These are phyloP conservation scores for Elephantulus edwardii DNA, from an alignment of 2,113 vertebrate genomes.

Conservation along the genomic window DNA sequence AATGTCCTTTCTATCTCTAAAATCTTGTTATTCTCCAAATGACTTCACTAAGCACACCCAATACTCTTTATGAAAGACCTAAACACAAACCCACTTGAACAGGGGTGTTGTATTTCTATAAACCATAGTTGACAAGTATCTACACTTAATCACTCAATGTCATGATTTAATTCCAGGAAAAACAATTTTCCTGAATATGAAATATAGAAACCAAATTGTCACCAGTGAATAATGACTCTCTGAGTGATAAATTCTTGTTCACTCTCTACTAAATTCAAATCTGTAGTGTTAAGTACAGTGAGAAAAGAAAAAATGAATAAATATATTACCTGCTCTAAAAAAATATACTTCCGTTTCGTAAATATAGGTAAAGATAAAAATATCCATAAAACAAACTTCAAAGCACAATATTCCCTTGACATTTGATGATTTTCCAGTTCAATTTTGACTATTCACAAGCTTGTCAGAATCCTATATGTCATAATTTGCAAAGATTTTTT, in stretches of 20 bases:
- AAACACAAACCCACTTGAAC: constrained; percentile 18
- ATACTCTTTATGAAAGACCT: not conserved
- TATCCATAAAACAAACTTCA: constrained; percentile 8
- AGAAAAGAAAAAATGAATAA: constrained; percentile 34
- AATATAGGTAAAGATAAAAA: constrained; percentile 51
- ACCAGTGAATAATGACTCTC: constrained; percentile 10
- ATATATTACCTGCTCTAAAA: constrained; percentile 26
- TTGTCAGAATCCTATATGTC: constrained; percentile 51
- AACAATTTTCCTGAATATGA: constrained; percentile 32
- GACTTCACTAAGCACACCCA: not conserved
- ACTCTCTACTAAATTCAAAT: not conserved
- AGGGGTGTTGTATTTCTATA: not conserved
- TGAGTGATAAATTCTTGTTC: not conserved
- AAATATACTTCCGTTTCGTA: constrained; percentile 29
- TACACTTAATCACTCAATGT: constrained; percentile 34
- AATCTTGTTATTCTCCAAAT: constrained; percentile 10
- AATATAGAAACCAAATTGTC: constrained; percentile 10
- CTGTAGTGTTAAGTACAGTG: not conserved
- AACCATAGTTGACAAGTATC: not conserved
- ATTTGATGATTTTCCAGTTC: constrained; percentile 56
- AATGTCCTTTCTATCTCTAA: not conserved
- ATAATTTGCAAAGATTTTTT: constrained; percentile 68
- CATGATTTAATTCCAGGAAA: constrained; percentile 55
- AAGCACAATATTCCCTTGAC: constrained; percentile 36
- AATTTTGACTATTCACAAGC: constrained; percentile 61